phyloP scores from a whole-genome alignment of 1,140 invertebrate genomes.

The Scylla paramamosain region DNA sequence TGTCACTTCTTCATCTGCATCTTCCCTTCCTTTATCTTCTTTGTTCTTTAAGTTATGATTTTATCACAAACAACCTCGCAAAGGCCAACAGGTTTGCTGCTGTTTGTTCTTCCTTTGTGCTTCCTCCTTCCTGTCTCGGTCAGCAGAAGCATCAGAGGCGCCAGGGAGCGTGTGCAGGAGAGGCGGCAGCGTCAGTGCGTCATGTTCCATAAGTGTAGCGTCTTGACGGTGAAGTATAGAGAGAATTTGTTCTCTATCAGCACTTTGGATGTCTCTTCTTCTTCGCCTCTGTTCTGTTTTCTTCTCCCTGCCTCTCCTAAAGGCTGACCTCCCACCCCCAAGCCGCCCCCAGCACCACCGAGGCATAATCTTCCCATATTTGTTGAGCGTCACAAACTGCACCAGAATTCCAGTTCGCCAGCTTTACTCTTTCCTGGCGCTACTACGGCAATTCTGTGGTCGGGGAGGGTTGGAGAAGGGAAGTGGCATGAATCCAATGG shows the following conservation, averaged over 20 bases:
- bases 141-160: neutral
- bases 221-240: neutral
- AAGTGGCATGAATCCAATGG: neutral
- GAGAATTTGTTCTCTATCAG: neutral
- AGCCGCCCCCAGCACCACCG: neutral
- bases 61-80: no score
- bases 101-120: no score
- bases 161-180: neutral
- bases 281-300: neutral
- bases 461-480: no score
- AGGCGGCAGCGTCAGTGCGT: neutral
- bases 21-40: no score
- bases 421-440: neutral
- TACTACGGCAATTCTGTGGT: neutral
- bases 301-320: neutral
- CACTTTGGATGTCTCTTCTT: neutral
- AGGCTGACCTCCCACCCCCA: neutral
- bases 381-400: neutral
- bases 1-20: no score
- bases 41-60: no score
- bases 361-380: slow-evolving; percentile 2
- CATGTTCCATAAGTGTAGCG: neutral
- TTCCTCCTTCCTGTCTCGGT: neutral
- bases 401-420: neutral
- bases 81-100: no score